Percentiles rank a stretch among this genome's conserved stretches.
phyloP scores from a whole-genome alignment of 2,797 vertebrate species.

The Sebastes nivosus region DNA sequence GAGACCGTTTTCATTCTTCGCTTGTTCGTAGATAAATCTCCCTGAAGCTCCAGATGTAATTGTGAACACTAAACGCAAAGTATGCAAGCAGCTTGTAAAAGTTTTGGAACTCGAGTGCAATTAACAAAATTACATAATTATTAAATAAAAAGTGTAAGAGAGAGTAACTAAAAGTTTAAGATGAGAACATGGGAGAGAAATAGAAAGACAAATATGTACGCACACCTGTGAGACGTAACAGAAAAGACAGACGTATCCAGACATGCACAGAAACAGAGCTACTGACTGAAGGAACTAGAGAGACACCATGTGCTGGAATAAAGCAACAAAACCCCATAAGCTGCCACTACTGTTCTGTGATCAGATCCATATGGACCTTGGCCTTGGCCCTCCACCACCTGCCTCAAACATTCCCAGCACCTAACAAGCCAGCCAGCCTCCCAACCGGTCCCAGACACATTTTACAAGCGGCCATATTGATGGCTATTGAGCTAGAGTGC shows the following conservation, averaged over 20 bases:
- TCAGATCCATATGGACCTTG: slow-evolving; percentile 83
- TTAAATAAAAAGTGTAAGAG: neutral
- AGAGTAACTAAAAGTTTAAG: neutral
- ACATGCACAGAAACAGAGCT: slow-evolving; percentile 23
- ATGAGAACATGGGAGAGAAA: neutral
- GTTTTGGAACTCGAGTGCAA: neutral
- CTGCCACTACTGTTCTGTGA: slow-evolving; percentile 85
- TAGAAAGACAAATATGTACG: neutral
- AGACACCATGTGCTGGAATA: slow-evolving; percentile 65
- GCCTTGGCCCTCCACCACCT: slow-evolving; percentile 76
- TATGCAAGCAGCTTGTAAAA: slow-evolving; percentile 8
- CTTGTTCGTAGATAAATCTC: neutral
- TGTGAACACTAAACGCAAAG: slow-evolving; percentile 1
- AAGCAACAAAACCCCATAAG: slow-evolving; percentile 71
- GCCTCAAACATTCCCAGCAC: slow-evolving; percentile 75
- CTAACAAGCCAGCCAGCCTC: slow-evolving; percentile 74
- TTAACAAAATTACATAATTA: neutral
- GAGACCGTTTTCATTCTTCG: slow-evolving; percentile 28
- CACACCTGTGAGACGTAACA: neutral
- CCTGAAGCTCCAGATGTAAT: slow-evolving; percentile 31
- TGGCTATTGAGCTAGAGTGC: slow-evolving; percentile 77
- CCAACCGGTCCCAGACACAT: slow-evolving; percentile 74
- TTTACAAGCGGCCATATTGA: slow-evolving; percentile 81
- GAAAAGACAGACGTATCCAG: slow-evolving; percentile 7
- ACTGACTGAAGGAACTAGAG: slow-evolving; percentile 52